These are phyloP conservation scores for Elegia similella DNA, from an alignment of 2,888 invertebrate genomes.

Conservation along the genomic window DNA sequence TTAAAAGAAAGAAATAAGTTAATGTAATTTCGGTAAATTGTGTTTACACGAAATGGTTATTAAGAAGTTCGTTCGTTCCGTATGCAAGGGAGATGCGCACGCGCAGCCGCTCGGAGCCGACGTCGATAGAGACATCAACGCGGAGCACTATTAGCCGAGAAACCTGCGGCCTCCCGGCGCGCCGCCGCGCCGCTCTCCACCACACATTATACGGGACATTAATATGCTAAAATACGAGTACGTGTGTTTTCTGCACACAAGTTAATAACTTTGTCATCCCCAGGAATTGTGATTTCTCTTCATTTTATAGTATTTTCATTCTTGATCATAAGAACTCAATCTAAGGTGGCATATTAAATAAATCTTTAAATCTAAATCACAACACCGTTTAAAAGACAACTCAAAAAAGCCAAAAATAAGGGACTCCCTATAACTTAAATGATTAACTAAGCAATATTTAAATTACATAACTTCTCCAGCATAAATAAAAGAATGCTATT, in stretches of 20 bases:
- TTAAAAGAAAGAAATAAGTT: conserved; percentile 31
- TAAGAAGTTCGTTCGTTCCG: conserved; percentile 44
- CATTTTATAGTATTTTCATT: neutral
- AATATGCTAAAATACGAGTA: conserved; percentile 10
- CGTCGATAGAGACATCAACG: conserved; percentile 79
- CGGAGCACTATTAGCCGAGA: conserved; percentile 31
- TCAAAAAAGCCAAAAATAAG: neutral
- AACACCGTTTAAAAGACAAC: neutral
- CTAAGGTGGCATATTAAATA: neutral
- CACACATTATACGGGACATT: conserved; percentile 16
- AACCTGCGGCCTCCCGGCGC: conserved; percentile 6
- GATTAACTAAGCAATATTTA: conserved; percentile 38
- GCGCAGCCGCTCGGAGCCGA: conserved; percentile 53
- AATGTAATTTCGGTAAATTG: neutral
- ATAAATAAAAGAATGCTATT: conserved; percentile 62
- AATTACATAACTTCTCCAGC: conserved; percentile 45
- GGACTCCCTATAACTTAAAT: conserved; percentile 22
- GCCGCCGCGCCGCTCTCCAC: conserved; percentile 32
- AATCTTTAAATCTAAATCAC: neutral
- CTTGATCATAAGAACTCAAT: neutral
- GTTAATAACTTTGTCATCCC: neutral
- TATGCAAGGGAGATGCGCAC: conserved; percentile 64
- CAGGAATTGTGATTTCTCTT: neutral
- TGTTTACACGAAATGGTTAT: conserved; percentile 45
- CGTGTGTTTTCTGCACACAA: neutral